phyloP scores from a whole-genome alignment of 2,888 invertebrate genomes.

The Drosophila glabriapex region DNA sequence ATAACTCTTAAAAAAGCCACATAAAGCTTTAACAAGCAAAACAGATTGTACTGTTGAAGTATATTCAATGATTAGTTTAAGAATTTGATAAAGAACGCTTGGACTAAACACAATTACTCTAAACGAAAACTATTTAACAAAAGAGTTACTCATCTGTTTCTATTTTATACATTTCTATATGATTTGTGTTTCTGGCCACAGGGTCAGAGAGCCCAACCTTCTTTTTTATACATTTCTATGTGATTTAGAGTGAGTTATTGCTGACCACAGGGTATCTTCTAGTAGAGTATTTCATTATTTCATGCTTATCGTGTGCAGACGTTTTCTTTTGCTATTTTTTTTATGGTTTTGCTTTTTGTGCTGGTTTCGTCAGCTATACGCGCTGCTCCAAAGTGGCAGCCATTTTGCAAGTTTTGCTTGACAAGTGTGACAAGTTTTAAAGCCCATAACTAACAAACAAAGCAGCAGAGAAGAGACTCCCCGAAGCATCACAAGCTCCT shows the following conservation, averaged over 20 bases:
- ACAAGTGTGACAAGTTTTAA: constrained; percentile 75
- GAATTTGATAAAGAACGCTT: neutral
- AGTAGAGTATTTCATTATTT: neutral
- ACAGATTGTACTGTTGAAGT: neutral
- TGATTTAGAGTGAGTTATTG: neutral
- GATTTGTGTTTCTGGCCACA: neutral
- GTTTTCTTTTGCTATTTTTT: neutral
- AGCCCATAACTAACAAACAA: constrained; percentile 65
- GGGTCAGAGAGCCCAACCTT: neutral
- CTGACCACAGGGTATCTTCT: neutral
- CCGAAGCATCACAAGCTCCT: constrained; percentile 15
- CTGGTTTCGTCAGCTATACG: neutral
- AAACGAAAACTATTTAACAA: neutral
- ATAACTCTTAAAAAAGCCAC: neutral
- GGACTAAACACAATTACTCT: neutral
- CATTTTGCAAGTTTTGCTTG: constrained; percentile 53
- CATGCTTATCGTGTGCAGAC: constrained; percentile 3
- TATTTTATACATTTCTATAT: neutral
- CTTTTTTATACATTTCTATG: neutral
- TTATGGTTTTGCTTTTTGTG: neutral
- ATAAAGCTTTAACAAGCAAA: neutral
- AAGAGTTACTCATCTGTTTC: too few species aligned
- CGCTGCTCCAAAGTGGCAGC: constrained; percentile 30
- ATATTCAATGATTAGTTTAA: neutral
- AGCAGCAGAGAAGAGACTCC: constrained; percentile 25